These are phyloP conservation scores for Gasteruption jaculator DNA, from an alignment of 2,888 invertebrate species.

Conservation along the genomic window DNA sequence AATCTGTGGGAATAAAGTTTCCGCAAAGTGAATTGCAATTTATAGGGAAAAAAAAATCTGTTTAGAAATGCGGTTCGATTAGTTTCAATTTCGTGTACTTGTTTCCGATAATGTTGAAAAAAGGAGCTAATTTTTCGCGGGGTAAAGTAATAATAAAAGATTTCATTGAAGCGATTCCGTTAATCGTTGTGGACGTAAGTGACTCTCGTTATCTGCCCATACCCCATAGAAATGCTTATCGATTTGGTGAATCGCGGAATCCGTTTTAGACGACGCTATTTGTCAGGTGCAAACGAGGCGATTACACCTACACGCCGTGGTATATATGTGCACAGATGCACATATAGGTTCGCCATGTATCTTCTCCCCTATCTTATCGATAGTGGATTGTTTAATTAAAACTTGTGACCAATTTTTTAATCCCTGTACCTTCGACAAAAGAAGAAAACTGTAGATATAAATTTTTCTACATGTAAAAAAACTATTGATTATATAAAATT, in stretches of 20 bases:
- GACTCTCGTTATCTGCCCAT: constrained; percentile 31
- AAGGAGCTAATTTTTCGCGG: too few relatives aligned
- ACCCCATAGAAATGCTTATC: constrained; percentile 30
- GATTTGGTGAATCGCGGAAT: constrained; percentile 32
- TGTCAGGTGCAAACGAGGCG: constrained; percentile 32
- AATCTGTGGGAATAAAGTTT: too few relatives aligned
- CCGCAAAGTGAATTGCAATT: constrained; percentile 1
- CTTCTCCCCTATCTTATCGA: too few relatives aligned
- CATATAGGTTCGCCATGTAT: not conserved
- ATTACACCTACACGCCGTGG: constrained; percentile 19
- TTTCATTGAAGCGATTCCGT: constrained; percentile 24
- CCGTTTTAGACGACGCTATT: constrained; percentile 32
- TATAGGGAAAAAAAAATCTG: too few relatives aligned
- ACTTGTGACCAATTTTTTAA: too few relatives aligned
- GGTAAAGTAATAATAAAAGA: too few relatives aligned
- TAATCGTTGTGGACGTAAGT: constrained; percentile 32
- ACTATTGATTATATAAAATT: too few relatives aligned
- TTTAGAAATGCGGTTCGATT: too few relatives aligned
- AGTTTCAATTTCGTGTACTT: too few relatives aligned
- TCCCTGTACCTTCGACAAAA: too few relatives aligned
- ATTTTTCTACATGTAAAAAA: not conserved
- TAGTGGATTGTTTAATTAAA: too few relatives aligned
- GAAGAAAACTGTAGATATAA: constrained; percentile 1
- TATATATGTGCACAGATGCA: constrained; percentile 6
- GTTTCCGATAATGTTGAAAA: too few relatives aligned